These are phyloP conservation scores for Arnoldichthys spilopterus DNA, from an alignment of 2,797 vertebrate genomes.

Conservation along the genomic window DNA sequence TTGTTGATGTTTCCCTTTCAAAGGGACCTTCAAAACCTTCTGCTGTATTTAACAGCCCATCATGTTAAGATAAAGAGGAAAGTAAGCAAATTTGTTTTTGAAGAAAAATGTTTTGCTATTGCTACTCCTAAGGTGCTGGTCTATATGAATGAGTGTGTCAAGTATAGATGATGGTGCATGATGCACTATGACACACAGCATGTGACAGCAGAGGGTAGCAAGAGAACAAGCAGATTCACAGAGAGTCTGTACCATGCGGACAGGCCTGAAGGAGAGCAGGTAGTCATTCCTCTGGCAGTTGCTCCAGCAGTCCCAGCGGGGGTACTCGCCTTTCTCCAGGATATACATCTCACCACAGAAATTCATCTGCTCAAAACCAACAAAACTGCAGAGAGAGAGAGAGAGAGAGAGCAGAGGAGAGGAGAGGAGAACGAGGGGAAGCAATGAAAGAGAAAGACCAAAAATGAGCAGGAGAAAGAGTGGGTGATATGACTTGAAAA, in stretches of 20 bases:
- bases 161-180: too few species aligned
- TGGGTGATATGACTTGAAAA: constrained; percentile 22
- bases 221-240: background rate
- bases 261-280: constrained; percentile 71
- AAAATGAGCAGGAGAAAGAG: background rate
- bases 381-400: constrained; percentile 59
- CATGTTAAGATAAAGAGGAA: too few species aligned
- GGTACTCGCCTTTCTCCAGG: constrained; percentile 75
- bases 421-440: background rate
- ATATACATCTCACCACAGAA: constrained; percentile 75
- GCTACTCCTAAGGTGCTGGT: background rate
- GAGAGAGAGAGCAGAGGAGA: background rate
- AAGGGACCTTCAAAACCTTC: too few species aligned
- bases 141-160: background rate
- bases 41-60: too few species aligned
- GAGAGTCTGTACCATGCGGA: constrained; percentile 68
- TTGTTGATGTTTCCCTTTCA: too few species aligned
- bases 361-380: constrained; percentile 73
- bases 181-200: background rate
- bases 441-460: too few species aligned
- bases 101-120: too few species aligned
- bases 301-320: constrained; percentile 75
- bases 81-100: too few species aligned
- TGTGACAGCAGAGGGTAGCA: background rate
- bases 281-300: constrained; percentile 73